These are phyloP conservation scores for Whitmania pigra DNA, from an alignment of 1,140 invertebrate genomes.

Conservation along the genomic window DNA sequence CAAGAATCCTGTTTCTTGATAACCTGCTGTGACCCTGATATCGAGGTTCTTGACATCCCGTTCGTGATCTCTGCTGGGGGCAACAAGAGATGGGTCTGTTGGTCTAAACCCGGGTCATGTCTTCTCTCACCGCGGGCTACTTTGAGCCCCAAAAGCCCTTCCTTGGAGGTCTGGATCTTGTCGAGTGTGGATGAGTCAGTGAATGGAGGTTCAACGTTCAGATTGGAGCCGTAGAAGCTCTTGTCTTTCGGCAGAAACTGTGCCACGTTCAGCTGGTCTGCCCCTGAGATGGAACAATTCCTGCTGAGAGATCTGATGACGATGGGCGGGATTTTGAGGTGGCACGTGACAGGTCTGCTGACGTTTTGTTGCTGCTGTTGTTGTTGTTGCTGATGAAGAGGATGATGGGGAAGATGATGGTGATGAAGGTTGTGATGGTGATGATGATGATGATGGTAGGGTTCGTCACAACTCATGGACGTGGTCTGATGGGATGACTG, in stretches of 20 bases:
- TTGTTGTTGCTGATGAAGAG: not conserved
- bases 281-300: not conserved
- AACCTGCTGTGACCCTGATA: no score
- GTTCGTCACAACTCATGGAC: slow-evolving; percentile 10
- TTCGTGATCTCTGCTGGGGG: no score
- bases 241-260: slow-evolving; percentile 10
- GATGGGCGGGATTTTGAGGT: not conserved
- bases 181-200: no score
- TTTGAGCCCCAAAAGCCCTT: no score
- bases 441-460: not conserved
- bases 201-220: not conserved
- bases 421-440: no score
- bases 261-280: not conserved
- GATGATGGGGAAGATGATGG: not conserved
- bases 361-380: not conserved
- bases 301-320: not conserved
- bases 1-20: no score
- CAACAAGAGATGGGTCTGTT: no score
- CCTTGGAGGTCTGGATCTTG: no score
- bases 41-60: no score
- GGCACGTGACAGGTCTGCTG: not conserved
- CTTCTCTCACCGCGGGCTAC: no score
- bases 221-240: not conserved
- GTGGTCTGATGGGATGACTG: not conserved
- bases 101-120: no score